A percentile compares a stretch with the other conserved stretches of the same genome.
Evolutionary conservation across 2,888 invertebrate genomes (phyloP).

Genomic region (Perizoma affinitatum): DNA sequence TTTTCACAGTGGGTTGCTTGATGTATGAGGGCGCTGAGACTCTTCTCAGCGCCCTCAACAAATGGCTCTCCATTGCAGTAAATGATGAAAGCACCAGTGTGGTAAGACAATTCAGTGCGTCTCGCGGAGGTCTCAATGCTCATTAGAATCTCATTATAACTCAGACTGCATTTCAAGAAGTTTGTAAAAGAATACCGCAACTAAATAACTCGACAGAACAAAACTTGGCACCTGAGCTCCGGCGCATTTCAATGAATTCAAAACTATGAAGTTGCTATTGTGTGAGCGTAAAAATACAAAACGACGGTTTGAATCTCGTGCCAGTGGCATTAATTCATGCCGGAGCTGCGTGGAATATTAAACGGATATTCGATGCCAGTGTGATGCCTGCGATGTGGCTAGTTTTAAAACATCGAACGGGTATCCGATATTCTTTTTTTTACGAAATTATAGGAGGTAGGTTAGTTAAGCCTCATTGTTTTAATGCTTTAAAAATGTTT

Average conservation of each 20-base stretch:
- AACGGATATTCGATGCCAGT: too few species aligned
- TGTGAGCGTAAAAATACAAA: slow-evolving; percentile 11
- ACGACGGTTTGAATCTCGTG: slow-evolving; percentile 1
- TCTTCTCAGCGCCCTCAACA: too few species aligned
- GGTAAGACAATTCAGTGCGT: slow-evolving; percentile 2
- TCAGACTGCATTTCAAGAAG: neutral
- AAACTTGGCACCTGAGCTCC: slow-evolving; percentile 24
- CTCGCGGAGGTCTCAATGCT: slow-evolving; percentile 2
- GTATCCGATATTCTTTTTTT: too few species aligned
- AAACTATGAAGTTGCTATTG: slow-evolving; percentile 22
- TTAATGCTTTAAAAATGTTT: too few species aligned
- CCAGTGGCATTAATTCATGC: neutral
- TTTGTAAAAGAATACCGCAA: slow-evolving; percentile 9
- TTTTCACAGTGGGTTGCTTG: too few species aligned
- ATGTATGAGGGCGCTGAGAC: too few species aligned
- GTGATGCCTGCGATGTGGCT: too few species aligned
- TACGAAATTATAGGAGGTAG: too few species aligned
- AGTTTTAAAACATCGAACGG: too few species aligned
- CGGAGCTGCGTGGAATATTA: slow-evolving; percentile 2
- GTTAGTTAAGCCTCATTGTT: too few species aligned
- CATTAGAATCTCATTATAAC: slow-evolving; percentile 15
- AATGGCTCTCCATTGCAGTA: too few species aligned
- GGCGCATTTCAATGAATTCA: slow-evolving; percentile 28
- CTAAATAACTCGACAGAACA: slow-evolving; percentile 21
- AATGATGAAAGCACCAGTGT: too few species aligned